phyloP scores from a whole-genome alignment of 2,888 invertebrate genomes.

The Synanthedon tipuliformis region DNA sequence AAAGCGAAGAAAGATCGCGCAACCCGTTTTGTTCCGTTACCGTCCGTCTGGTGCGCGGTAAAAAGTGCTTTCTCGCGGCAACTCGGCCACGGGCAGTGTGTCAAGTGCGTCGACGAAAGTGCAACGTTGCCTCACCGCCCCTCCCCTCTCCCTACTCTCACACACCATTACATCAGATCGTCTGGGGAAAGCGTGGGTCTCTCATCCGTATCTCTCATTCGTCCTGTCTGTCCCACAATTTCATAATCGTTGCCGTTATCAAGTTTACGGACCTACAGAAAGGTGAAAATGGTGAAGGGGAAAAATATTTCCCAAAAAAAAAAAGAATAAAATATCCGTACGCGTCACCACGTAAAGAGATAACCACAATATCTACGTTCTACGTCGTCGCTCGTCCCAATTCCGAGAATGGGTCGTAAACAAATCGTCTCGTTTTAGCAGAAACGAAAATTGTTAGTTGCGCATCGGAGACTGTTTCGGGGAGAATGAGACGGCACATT shows the following conservation, averaged over 20 bases:
- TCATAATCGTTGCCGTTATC: neutral
- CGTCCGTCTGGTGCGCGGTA: slow-evolving; percentile 46
- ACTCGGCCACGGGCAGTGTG: slow-evolving; percentile 69
- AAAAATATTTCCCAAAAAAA: neutral
- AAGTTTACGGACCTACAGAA: too few species aligned
- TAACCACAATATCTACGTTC: slow-evolving; percentile 16
- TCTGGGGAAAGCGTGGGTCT: slow-evolving; percentile 62
- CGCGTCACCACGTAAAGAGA: slow-evolving; percentile 19
- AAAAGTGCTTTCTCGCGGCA: slow-evolving; percentile 67
- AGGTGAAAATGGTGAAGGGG: neutral
- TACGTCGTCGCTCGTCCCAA: slow-evolving; percentile 48
- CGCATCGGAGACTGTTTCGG: slow-evolving; percentile 37
- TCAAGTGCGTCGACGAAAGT: slow-evolving; percentile 68
- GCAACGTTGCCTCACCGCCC: slow-evolving; percentile 53
- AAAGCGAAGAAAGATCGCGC: slow-evolving; percentile 63
- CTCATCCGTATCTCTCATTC: slow-evolving; percentile 43
- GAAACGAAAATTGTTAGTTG: slow-evolving; percentile 59
- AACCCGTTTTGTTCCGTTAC: slow-evolving; percentile 56
- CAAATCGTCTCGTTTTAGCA: slow-evolving; percentile 57
- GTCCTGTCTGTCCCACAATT: neutral
- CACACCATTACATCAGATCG: slow-evolving; percentile 56
- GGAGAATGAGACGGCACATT: slow-evolving; percentile 41
- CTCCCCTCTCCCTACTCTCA: slow-evolving; percentile 10
- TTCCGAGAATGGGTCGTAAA: slow-evolving; percentile 54
- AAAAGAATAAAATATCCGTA: neutral